Evolutionary conservation across 2,888 invertebrate genomes (phyloP).

Genomic region (Emmelina monodactyla): DNA sequence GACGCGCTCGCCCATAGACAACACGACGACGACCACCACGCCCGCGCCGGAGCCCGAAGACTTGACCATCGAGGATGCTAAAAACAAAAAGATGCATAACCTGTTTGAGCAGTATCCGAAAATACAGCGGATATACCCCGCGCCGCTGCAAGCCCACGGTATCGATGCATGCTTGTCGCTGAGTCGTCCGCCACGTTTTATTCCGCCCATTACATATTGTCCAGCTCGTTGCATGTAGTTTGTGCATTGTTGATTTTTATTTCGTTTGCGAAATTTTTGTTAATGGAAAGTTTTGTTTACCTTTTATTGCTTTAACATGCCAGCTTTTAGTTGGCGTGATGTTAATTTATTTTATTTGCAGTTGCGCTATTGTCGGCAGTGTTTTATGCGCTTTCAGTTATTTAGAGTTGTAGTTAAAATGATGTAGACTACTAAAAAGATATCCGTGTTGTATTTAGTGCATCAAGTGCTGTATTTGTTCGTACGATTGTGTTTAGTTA

Average conservation of each 20-base stretch:
- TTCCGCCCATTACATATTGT: constrained; percentile 31
- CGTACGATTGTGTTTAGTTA: too few species aligned
- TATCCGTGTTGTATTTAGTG: too few species aligned
- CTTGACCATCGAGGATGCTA: constrained; percentile 46
- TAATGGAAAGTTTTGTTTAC: constrained; percentile 22
- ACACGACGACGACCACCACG: constrained; percentile 44
- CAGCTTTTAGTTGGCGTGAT: constrained; percentile 13
- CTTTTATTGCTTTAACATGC: constrained; percentile 10
- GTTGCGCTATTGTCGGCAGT: too few species aligned
- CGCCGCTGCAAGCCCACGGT: constrained; percentile 62
- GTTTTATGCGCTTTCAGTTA: too few species aligned
- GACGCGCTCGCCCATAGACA: constrained; percentile 59
- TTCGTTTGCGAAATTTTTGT: constrained; percentile 28
- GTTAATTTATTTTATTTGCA: too few species aligned
- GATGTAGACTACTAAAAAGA: too few species aligned
- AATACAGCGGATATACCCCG: constrained; percentile 80
- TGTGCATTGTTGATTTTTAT: constrained; percentile 37
- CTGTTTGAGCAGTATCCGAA: constrained; percentile 78
- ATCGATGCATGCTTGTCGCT: too few species aligned
- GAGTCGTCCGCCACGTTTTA: constrained; percentile 32
- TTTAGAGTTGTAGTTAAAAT: too few species aligned
- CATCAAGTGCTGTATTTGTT: too few species aligned
- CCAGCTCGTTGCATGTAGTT: constrained; percentile 50
- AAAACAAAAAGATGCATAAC: constrained; percentile 70
- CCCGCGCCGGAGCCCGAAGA: constrained; percentile 39